Percentiles rank a stretch among this genome's conserved stretches.
Conservation (phyloP, 2,888 invertebrate species). For the Aplocera efformata region DNA sequence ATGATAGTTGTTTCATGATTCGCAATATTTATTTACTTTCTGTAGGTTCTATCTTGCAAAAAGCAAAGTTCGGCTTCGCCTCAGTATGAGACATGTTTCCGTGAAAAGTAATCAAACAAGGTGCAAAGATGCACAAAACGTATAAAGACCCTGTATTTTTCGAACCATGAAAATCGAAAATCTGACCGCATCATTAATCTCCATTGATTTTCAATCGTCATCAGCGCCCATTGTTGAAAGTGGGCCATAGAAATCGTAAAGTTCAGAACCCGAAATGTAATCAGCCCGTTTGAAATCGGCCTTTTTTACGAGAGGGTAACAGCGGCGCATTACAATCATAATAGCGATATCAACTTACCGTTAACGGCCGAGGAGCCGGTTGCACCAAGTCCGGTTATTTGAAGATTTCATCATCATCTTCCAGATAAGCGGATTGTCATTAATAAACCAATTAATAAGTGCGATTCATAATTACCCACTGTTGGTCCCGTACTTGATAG, state of each 20-base stretch:
- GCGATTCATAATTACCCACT: too few relatives aligned
- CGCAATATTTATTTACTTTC: too few relatives aligned
- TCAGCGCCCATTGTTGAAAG: conserved; percentile 25
- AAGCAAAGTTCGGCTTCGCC: too few relatives aligned
- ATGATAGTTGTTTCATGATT: too few relatives aligned
- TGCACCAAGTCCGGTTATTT: conserved; percentile 17
- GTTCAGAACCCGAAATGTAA: conserved; percentile 46
- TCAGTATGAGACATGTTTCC: too few relatives aligned
- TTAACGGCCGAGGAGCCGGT: conserved; percentile 60
- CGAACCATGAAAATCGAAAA: too few relatives aligned
- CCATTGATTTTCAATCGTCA: conserved; percentile 20
- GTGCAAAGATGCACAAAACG: too few relatives aligned
- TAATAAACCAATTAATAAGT: too few relatives aligned
- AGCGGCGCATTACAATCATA: conserved; percentile 75
- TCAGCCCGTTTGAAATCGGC: conserved; percentile 51
- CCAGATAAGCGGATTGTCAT: background rate
- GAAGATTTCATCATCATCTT: conserved; percentile 11
- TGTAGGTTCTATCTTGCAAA: too few relatives aligned
- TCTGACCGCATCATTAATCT: conserved; percentile 6
- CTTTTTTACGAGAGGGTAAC: conserved; percentile 49
- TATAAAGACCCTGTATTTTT: too few relatives aligned
- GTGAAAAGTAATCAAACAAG: too few relatives aligned
- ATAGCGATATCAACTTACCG: conserved; percentile 74
- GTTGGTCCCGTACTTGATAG: too few relatives aligned
- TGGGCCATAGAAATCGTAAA: conserved; percentile 33